Evolutionary conservation across 2,888 invertebrate species (phyloP).

Genomic region (Stegophylla sp.): DNA sequence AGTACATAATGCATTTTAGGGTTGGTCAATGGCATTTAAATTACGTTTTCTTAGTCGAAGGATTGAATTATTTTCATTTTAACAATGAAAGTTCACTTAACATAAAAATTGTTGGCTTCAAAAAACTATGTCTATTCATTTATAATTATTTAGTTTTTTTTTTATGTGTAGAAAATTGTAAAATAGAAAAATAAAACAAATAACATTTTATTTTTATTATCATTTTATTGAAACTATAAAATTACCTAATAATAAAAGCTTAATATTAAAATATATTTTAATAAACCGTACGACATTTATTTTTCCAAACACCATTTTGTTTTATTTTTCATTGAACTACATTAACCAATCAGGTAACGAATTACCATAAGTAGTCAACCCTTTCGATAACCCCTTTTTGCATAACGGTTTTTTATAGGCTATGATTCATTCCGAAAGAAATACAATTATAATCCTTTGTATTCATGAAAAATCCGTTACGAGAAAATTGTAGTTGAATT

Average conservation of each 20-base stretch:
- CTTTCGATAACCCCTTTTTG: slow-evolving; percentile 54
- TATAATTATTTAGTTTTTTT: neutral
- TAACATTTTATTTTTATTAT: too few species aligned
- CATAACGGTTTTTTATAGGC: slow-evolving; percentile 59
- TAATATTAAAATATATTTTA: too few species aligned
- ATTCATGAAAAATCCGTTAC: slow-evolving; percentile 50
- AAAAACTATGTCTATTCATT: neutral
- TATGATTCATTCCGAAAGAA: neutral
- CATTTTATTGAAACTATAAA: neutral
- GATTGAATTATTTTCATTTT: slow-evolving; percentile 52
- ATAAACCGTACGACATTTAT: neutral
- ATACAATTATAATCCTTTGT: slow-evolving; percentile 10
- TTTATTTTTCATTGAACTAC: slow-evolving; percentile 16
- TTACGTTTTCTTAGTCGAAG: slow-evolving; percentile 44
- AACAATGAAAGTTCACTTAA: slow-evolving; percentile 49
- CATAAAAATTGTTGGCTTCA: slow-evolving; percentile 2
- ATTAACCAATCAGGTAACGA: slow-evolving; percentile 47
- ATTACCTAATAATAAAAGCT: too few species aligned
- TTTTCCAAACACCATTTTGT: slow-evolving; percentile 47
- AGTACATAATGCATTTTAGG: slow-evolving; percentile 39
- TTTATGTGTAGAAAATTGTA: too few species aligned
- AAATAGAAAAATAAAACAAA: too few species aligned
- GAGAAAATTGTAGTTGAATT: slow-evolving; percentile 38
- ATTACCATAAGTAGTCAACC: slow-evolving; percentile 50
- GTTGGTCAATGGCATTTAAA: slow-evolving; percentile 59